Percentiles rank a stretch among this genome's conserved stretches.
These are phyloP conservation scores for Aspidiotus rigidus DNA, from an alignment of 2,888 invertebrate species.

Conservation along the genomic window DNA sequence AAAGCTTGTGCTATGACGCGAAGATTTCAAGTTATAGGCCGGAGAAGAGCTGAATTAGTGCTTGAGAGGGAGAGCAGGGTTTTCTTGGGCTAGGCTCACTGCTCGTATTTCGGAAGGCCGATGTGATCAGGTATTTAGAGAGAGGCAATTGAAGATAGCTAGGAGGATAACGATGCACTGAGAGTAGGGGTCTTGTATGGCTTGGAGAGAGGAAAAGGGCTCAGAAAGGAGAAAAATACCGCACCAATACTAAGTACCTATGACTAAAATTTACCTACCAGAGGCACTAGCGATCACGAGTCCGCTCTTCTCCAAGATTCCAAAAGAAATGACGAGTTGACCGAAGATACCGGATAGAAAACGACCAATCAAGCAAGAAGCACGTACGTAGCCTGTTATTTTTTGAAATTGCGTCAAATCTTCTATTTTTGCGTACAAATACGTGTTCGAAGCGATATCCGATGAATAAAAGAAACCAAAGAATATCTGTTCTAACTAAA, in stretches of 20 bases:
- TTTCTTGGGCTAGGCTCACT: too few species aligned
- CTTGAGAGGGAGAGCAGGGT: too few species aligned
- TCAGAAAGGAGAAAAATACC: too few species aligned
- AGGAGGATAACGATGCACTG: too few species aligned
- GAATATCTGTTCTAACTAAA: constrained; percentile 55
- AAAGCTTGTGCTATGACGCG: too few species aligned
- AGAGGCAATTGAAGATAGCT: too few species aligned
- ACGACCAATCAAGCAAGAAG: constrained; percentile 55
- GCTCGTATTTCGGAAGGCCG: too few species aligned
- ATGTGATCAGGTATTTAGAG: too few species aligned
- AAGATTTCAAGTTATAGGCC: too few species aligned
- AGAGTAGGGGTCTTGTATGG: too few species aligned
- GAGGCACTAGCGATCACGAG: not conserved
- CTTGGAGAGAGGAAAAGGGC: too few species aligned
- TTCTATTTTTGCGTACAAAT: constrained; percentile 80
- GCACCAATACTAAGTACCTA: not conserved
- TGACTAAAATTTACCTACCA: not conserved
- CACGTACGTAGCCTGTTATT: constrained; percentile 76
- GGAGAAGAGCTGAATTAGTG: too few species aligned
- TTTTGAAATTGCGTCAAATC: constrained; percentile 55
- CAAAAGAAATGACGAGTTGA: constrained; percentile 4
- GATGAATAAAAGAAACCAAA: constrained; percentile 79
- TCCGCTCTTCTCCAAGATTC: not conserved
- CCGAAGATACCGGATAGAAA: not conserved
- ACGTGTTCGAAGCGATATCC: constrained; percentile 87